These are phyloP conservation scores for Girardinus metallicus DNA, from an alignment of 2,797 vertebrate species.

Conservation along the genomic window DNA sequence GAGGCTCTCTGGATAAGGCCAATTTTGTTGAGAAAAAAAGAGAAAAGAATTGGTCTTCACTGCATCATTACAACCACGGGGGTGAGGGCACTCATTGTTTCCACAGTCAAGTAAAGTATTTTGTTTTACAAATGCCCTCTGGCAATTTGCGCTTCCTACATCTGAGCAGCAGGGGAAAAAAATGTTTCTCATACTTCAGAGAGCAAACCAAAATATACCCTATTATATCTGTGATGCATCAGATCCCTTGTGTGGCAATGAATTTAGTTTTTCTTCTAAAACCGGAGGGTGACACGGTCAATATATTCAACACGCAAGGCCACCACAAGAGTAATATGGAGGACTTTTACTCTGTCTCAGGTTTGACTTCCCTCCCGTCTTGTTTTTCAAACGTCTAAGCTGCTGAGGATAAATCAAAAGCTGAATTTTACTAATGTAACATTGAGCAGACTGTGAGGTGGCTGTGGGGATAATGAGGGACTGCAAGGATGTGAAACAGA, in stretches of 20 bases:
- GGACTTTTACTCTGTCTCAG: constrained; percentile 48
- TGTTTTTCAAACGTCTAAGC: constrained; percentile 68
- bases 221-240: constrained; percentile 75
- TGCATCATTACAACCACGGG: constrained; percentile 66
- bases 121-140: constrained; percentile 77
- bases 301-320: constrained; percentile 73
- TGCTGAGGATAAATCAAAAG: constrained; percentile 82
- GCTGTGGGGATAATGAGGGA: constrained; percentile 80
- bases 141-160: constrained; percentile 58
- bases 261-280: constrained; percentile 65
- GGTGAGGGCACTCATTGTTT: constrained; percentile 66
- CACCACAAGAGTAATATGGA: constrained; percentile 56
- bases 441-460: constrained; percentile 76
- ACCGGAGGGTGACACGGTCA: constrained; percentile 68
- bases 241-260: constrained; percentile 67
- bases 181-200: constrained; percentile 66
- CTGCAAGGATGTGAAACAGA: constrained; percentile 82
- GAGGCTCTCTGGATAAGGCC: constrained; percentile 29
- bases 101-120: constrained; percentile 71
- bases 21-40: constrained; percentile 51
- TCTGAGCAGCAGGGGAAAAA: constrained; percentile 15
- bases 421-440: constrained; percentile 83
- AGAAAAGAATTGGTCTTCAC: constrained; percentile 62
- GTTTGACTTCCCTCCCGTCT: constrained; percentile 45
- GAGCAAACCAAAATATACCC: constrained; percentile 74